A percentile compares a stretch with the other conserved stretches of the same genome.
Evolutionary conservation across 2,888 invertebrate genomes (phyloP).

Genomic region (Unio delphinus): DNA sequence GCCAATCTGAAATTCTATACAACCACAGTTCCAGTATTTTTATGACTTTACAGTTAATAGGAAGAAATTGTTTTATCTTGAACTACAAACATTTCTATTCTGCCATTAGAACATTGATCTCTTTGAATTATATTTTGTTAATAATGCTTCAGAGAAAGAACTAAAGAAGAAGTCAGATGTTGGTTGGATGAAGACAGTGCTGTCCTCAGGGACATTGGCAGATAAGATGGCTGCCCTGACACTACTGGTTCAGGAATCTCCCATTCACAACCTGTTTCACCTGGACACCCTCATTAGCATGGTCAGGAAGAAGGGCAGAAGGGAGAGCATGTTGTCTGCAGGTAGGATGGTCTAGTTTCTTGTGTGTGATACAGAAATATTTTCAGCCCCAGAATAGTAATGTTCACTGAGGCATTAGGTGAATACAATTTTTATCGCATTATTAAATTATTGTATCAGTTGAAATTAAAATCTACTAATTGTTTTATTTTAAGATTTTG

Average conservation of each 20-base stretch:
- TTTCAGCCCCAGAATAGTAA: no score
- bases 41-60: no score
- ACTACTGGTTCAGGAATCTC: conserved; percentile 85
- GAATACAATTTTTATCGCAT: neutral
- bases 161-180: conserved; percentile 63
- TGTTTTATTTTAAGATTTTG: neutral
- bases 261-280: conserved; percentile 83
- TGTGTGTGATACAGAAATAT: no score
- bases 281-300: conserved; percentile 82
- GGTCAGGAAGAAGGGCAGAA: conserved; percentile 85
- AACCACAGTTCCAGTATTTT: no score
- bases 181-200: conserved; percentile 73
- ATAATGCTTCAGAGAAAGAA: conserved; percentile 71
- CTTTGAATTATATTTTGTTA: no score
- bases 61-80: no score
- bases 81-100: no score
- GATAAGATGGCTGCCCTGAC: conserved; percentile 91
- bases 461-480: neutral
- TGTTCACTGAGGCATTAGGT: neutral
- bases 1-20: no score
- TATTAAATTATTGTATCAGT: neutral
- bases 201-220: conserved; percentile 85
- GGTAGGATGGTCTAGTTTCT: conserved; percentile 70
- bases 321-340: conserved; percentile 75
- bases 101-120: no score